Base-by-base conservation (phyloP, 2,888 invertebrate genomes). In the Pycnomerus fuliginosus region DNA sequence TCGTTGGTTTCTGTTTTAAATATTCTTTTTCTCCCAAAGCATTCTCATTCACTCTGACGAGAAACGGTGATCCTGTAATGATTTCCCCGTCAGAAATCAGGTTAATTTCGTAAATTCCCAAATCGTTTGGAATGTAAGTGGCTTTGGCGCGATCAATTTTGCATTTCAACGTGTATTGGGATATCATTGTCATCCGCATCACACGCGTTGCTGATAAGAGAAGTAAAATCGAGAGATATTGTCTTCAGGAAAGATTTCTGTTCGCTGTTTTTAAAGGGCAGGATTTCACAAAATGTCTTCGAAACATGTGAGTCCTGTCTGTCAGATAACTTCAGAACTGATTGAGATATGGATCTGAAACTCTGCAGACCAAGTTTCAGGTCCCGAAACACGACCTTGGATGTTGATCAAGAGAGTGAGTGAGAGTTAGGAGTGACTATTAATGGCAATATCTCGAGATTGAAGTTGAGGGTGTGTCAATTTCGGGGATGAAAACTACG, bases 11-110 rank as follows among this genome's bases (percentile, higher is more conserved):
- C 27, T 1, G 14, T 17, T 7, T 47, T 42, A 14, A 53, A 39
- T 20, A 28, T 7, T 55, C 52, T 16, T 39, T 40, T n/a, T 35
- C 37, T n/a, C 38, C 46, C 3, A 57, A 52, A n/a, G 55, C 48
- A 36, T 62, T 66, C 33, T 59, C 51, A 8, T 53, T 55, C 2
- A 78, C 75, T 39, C 72, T 76, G 2, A 80, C 71, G 36, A 65
- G 65, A 56, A 76, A 83, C 1, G 83, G 83, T 13, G 82, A 81
- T n/a, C 81, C 81, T 17, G 75, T 74, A 24, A 80, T 71, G 55
- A 74, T 72, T 59, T 76, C 75, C 1, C 79, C 79, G 61, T 77
- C 74, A 38, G 76, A 77, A 10, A 77, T 76, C 27, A 82, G 72
- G 16, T 74, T 76, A 22, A 82, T 71, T 65, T 80, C 76, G 58